These are phyloP conservation scores for Reticulitermes lucifugus DNA, from an alignment of 2,888 invertebrate species.

Conservation along the genomic window DNA sequence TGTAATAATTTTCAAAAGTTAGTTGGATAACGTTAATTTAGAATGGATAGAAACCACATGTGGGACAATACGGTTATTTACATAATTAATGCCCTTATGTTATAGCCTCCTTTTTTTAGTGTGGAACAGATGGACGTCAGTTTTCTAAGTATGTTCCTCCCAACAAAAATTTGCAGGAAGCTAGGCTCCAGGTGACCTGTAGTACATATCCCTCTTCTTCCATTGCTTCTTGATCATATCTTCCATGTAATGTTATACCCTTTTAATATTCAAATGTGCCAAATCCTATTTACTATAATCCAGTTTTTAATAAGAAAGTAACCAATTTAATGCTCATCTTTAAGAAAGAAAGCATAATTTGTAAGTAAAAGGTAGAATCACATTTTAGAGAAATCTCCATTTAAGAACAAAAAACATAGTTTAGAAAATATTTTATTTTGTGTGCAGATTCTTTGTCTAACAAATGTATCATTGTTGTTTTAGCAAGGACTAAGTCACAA, in stretches of 20 bases:
- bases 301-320: constrained; percentile 47
- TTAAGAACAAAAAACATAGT: constrained; percentile 32
- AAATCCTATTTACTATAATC: constrained; percentile 46
- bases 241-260: constrained; percentile 34
- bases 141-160: background rate
- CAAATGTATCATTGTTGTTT: constrained; percentile 52
- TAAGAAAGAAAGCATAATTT: constrained; percentile 37
- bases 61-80: constrained; percentile 44
- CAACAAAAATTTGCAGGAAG: background rate
- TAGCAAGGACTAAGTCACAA: constrained; percentile 47
- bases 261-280: constrained; percentile 49
- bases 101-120: background rate
- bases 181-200: constrained; percentile 6
- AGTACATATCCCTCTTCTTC: constrained; percentile 50
- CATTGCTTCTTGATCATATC: constrained; percentile 28
- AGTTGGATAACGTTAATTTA: background rate
- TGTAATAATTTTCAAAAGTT: no score
- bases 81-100: background rate
- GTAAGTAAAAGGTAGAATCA: constrained; percentile 26
- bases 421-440: constrained; percentile 48
- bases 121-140: background rate
- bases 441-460: constrained; percentile 51
- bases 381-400: constrained; percentile 33
- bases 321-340: constrained; percentile 51
- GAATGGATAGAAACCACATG: constrained; percentile 29